Conservation (phyloP, 1,140 invertebrate genomes). For the Cydia pomonella region DNA sequence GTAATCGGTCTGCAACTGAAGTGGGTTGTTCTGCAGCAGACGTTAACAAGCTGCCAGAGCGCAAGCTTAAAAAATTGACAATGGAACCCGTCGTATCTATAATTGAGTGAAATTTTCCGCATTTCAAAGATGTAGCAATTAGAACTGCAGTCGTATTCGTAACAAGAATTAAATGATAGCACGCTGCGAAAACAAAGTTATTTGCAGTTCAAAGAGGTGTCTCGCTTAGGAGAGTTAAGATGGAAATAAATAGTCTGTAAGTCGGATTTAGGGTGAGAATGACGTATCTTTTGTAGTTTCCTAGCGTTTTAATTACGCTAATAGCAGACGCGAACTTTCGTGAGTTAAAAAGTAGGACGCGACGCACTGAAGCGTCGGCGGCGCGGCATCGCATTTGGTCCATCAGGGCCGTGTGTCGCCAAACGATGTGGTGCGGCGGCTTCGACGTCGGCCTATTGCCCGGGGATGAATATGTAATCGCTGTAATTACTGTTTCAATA, state of each 20-base stretch:
- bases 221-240: conserved; percentile 21
- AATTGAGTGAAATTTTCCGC: conserved; percentile 24
- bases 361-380: conserved; percentile 50
- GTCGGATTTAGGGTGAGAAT: conserved; percentile 43
- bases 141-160: conserved; percentile 24
- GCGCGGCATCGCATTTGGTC: conserved; percentile 60
- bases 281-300: conserved; percentile 65
- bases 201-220: conserved; percentile 27
- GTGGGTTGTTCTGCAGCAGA: conserved; percentile 53
- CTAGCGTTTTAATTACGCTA: conserved; percentile 76
- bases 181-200: conserved; percentile 10
- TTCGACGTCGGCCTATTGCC: not conserved
- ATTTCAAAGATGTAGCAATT: conserved; percentile 21
- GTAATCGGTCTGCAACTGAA: conserved; percentile 59
- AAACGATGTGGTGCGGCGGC: not conserved
- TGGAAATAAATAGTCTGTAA: conserved; percentile 30
- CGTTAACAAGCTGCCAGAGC: conserved; percentile 60
- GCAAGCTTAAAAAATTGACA: conserved; percentile 42
- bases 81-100: conserved; percentile 25
- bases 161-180: conserved; percentile 26
- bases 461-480: conserved; percentile 9
- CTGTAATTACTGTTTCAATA: conserved; percentile 19
- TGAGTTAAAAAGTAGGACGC: conserved; percentile 64
- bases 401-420: conserved; percentile 37
- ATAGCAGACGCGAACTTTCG: conserved; percentile 62